Evolutionary conservation across 2,888 invertebrate species (phyloP), one percentile per base, ranked within the genome.

Genomic region (Drepanosiphum platanoidis): DNA sequence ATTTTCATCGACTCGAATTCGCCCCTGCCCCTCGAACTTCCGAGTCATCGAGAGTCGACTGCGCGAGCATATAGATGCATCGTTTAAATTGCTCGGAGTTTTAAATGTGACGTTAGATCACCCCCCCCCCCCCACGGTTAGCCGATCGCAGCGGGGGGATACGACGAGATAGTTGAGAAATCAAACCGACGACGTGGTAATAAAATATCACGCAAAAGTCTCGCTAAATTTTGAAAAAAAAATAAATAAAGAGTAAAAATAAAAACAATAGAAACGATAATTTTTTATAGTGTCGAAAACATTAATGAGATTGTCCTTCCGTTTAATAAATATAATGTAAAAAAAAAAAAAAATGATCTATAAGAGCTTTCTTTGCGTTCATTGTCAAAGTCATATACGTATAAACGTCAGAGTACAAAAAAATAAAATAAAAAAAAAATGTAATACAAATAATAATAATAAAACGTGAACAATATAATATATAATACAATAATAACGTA

Each of bases 371-470:
- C 18, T 75, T 34, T 3, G 64, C 61, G 30, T 30, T 27, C 27
- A 27, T 27, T n/a, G 34, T 34, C 34, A 13, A n/a, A 58, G 58
- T 52, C 52, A 5, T n/a, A 58, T 8, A n/a, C 27, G 27, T 75
- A 46, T 58, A 58, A n/a, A n/a, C n/a, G n/a, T n/a, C n/a, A n/a
- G n/a, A 75, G 75, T 75, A 75, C 75, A 75, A 75, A 74, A 52
- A 0, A 27, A 74, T 52, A 52, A 8, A 75, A 75, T 58, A 58
- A 34, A 7, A 52, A 75, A 46, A 46, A 72, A 61, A 42, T 42
- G n/a, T n/a, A n/a, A n/a, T 9, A 42, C 7, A 42, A 42, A 22
- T 5, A 22, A 39, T 30, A 32, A 74, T 3, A 39, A 71, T 46
- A 42, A 46, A 74, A 74, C 75, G 34, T 34, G n/a, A 75, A 75